Conservation (phyloP, 2,113 vertebrate genomes). For the Phocoena sinus region DNA sequence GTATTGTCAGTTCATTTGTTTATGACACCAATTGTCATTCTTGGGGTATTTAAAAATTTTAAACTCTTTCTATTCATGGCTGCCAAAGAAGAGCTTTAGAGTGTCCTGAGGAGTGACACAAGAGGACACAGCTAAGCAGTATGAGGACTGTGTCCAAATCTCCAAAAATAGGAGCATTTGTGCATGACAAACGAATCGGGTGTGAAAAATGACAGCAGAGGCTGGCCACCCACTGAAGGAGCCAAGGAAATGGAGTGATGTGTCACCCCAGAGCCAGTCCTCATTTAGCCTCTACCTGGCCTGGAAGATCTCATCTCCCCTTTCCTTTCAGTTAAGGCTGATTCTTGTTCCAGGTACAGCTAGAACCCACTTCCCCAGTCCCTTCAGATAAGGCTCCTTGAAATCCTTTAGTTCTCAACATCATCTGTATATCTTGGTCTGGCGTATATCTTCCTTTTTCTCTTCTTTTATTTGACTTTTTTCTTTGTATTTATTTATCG, state of each 20-base stretch:
- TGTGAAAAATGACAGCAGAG: background rate
- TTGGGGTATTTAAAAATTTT: background rate
- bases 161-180: background rate
- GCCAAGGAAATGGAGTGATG: background rate
- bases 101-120: background rate
- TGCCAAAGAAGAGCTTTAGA: background rate
- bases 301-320: background rate
- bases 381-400: background rate
- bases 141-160: background rate
- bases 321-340: background rate
- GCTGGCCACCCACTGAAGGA: background rate
- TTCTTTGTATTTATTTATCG: background rate
- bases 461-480: background rate
- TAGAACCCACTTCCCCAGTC: background rate
- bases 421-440: background rate
- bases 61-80: background rate
- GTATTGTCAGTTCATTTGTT: slow-evolving; percentile 1
- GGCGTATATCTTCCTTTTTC: background rate
- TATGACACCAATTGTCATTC: background rate
- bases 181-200: background rate
- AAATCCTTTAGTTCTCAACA: background rate
- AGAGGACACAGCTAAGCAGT: background rate
- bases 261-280: background rate
- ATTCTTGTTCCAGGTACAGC: background rate
- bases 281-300: background rate